These are phyloP conservation scores for Diaprepes abbreviatus DNA, from an alignment of 2,888 invertebrate genomes.

Conservation along the genomic window DNA sequence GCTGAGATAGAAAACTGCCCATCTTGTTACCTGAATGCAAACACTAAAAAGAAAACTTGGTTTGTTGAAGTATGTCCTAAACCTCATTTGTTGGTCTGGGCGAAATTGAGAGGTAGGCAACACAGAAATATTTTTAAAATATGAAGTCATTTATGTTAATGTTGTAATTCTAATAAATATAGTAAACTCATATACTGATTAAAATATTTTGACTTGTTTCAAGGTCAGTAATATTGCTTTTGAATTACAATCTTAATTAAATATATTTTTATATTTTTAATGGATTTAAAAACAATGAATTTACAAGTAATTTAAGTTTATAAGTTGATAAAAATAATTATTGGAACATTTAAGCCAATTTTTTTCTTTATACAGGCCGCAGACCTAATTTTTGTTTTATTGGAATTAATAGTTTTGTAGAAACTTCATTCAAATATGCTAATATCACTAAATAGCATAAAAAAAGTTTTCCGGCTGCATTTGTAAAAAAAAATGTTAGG, in stretches of 20 bases:
- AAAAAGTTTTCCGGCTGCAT: too few relatives aligned
- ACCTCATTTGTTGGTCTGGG: constrained; percentile 95
- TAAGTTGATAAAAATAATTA: too few relatives aligned
- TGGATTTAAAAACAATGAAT: too few relatives aligned
- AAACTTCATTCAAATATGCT: too few relatives aligned
- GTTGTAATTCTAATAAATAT: not conserved
- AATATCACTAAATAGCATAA: too few relatives aligned
- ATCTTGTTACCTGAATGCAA: constrained; percentile 91
- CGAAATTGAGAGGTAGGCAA: constrained; percentile 85
- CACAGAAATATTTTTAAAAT: not conserved
- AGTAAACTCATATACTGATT: not conserved
- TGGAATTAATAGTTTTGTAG: too few relatives aligned
- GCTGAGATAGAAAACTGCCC: constrained; percentile 94
- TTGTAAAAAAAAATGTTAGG: too few relatives aligned
- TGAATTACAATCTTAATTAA: not conserved
- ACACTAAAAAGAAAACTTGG: constrained; percentile 85
- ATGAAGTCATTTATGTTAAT: not conserved
- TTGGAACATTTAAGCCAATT: too few relatives aligned
- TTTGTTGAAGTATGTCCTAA: constrained; percentile 92
- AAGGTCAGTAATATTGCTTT: not conserved
- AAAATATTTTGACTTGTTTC: not conserved
- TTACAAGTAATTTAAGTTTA: too few relatives aligned
- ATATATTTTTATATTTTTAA: too few relatives aligned
- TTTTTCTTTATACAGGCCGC: too few relatives aligned
- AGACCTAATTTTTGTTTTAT: too few relatives aligned